Base-by-base conservation (phyloP, 2,888 invertebrate genomes). In the Platycheirus albimanus region DNA sequence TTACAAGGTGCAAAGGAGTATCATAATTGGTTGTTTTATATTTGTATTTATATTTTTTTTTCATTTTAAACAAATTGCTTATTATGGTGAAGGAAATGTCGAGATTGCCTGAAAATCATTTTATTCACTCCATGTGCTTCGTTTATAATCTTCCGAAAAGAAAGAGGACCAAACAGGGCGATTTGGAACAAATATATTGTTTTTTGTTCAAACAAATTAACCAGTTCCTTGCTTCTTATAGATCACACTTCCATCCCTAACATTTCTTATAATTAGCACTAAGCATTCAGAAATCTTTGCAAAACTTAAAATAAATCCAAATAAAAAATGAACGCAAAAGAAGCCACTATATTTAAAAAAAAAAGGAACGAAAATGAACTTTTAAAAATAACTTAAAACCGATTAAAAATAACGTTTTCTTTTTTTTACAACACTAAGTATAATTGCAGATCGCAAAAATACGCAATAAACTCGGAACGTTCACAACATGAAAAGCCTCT, bases 401-500 rank as follows among this genome's bases (percentile, higher is more conserved):
- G 38, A 49, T 38, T 47, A 36, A 74, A 67, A 74, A 33, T 8
- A 63, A 63, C 7, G 28, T 63, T 33, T 38, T 36, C 38, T 38
- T 20, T 45, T 20, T 67, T 49, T 70, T 69, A 83, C 83, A 83
- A 83, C 83, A 83, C 83, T 83, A 83, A 83, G 64, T 41, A 77
- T 45, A 83, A 78, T 83, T 83, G 83, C 83, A 74, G 67, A 69
- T 83, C 63, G 83, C 83, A 83, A 83, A 71, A 77, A 83, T 83
- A 83, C 83, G 83, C 78, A 78, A 74, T 83, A 78, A 83, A 83
- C 83, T 83, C 83, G 83, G 83, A 83, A 83, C 83, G 83, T 78
- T 78, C 83, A 83, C 83, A 83, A 83, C 83, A 83, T 78, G 83
- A 83, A 83, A 83, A 83, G 83, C 83, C 69, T 83, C 63, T 45